Evolutionary conservation across 2,113 vertebrate genomes (phyloP).

Genomic region (Actenoides lindsayi): DNA sequence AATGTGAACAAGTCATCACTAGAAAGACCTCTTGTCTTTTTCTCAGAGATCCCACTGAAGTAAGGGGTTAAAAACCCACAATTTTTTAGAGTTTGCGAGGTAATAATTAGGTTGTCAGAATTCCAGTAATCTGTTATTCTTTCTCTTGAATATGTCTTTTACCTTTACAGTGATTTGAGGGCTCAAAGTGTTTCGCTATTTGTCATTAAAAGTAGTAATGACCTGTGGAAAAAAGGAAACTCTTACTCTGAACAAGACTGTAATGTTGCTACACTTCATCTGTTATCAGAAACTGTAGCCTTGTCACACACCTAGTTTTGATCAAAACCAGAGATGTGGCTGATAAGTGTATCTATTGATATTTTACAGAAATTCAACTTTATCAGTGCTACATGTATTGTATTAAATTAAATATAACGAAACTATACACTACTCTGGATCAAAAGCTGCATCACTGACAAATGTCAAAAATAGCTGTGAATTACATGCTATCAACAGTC

Average conservation of each 20-base stretch:
- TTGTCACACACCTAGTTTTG: not conserved
- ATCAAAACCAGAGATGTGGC: not conserved
- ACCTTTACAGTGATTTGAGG: not conserved
- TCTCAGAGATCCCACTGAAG: not conserved
- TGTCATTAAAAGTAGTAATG: not conserved
- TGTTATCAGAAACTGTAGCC: not conserved
- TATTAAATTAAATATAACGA: not conserved
- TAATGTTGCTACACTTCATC: not conserved
- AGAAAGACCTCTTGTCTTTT: not conserved
- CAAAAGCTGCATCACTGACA: not conserved
- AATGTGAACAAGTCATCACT: not conserved
- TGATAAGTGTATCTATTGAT: not conserved
- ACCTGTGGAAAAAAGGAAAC: not conserved
- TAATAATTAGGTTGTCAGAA: not conserved
- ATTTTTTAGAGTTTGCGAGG: not conserved
- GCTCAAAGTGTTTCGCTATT: not conserved
- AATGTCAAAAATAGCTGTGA: not conserved
- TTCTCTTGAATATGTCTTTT: not conserved
- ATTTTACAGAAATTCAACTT: too few relatives aligned
- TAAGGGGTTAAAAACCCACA: not conserved
- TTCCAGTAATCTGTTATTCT: not conserved
- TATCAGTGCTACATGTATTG: not conserved
- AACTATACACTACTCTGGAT: not conserved
- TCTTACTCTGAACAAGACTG: not conserved
- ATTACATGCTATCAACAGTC: not conserved